Evolutionary conservation across 2,113 vertebrate genomes (phyloP).

Genomic region (Pycnonotus jocosus): DNA sequence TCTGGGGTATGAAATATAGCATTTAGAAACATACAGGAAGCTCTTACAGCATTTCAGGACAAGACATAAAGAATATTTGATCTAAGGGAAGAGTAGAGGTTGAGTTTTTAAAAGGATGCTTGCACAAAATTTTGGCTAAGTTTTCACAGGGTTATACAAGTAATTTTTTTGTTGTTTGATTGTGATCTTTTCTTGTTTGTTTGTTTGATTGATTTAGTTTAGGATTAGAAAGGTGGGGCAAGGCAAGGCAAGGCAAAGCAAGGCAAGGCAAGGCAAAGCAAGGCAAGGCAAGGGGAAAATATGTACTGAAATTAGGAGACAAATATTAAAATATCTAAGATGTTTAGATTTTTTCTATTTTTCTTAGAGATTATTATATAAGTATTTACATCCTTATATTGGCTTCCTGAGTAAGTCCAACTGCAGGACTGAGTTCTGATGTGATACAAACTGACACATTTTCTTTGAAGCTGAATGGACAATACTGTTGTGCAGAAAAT

Average conservation of each 20-base stretch:
- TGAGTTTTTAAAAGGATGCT: not conserved
- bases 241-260: too few relatives aligned
- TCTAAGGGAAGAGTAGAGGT: not conserved
- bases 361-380: rapidly evolving
- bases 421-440: rapidly evolving
- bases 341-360: not conserved
- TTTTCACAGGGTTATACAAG: rapidly evolving
- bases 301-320: rapidly evolving
- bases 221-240: too few relatives aligned
- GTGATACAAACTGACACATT: not conserved
- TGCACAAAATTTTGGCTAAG: not conserved
- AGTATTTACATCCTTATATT: not conserved
- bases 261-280: too few relatives aligned
- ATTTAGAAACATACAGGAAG: not conserved
- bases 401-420: not conserved
- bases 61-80: not conserved
- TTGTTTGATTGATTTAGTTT: too few relatives aligned
- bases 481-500: not conserved
- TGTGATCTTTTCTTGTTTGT: not conserved
- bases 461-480: not conserved
- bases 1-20: not conserved
- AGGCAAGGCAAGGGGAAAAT: too few relatives aligned
- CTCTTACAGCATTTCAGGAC: not conserved
- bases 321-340: not conserved
- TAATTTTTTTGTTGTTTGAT: not conserved